These are phyloP conservation scores for Rhinella marina DNA, from an alignment of 2,797 vertebrate genomes.

Conservation along the genomic window DNA sequence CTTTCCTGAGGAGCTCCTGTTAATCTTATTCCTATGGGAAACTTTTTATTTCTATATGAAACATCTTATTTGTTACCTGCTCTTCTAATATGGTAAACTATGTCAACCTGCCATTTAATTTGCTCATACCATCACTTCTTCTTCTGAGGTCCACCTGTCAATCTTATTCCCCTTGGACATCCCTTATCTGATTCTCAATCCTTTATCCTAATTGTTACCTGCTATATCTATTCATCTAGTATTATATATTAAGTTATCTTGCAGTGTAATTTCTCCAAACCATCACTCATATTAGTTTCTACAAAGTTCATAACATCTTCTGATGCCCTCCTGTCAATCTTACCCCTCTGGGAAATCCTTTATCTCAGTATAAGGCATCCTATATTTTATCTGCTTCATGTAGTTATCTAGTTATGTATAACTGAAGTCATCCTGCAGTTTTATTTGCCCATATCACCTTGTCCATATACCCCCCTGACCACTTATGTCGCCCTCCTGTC, in stretches of 20 bases:
- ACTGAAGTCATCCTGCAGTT: neutral
- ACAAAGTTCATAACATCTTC: neutral
- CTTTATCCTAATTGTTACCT: too few relatives aligned
- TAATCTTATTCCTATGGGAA: too few relatives aligned
- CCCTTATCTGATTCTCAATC: too few relatives aligned
- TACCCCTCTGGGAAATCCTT: neutral
- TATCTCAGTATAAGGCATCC: neutral
- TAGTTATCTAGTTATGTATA: neutral
- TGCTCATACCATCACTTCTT: too few relatives aligned
- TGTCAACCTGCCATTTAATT: too few relatives aligned
- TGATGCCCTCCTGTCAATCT: neutral
- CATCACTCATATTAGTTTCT: neutral
- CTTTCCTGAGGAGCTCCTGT: too few relatives aligned
- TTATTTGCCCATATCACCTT: neutral
- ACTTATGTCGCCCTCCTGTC: neutral
- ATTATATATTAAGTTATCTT: neutral
- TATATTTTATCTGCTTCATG: neutral
- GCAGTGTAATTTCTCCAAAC: neutral
- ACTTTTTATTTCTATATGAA: too few relatives aligned
- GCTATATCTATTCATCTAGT: neutral
- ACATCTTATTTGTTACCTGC: too few relatives aligned
- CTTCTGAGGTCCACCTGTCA: too few relatives aligned
- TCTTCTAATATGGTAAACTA: too few relatives aligned
- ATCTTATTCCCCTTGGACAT: too few relatives aligned
- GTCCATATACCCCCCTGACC: too few relatives aligned